Base-by-base conservation (phyloP, 1,140 invertebrate genomes). In the Hesperophylax magnus region DNA sequence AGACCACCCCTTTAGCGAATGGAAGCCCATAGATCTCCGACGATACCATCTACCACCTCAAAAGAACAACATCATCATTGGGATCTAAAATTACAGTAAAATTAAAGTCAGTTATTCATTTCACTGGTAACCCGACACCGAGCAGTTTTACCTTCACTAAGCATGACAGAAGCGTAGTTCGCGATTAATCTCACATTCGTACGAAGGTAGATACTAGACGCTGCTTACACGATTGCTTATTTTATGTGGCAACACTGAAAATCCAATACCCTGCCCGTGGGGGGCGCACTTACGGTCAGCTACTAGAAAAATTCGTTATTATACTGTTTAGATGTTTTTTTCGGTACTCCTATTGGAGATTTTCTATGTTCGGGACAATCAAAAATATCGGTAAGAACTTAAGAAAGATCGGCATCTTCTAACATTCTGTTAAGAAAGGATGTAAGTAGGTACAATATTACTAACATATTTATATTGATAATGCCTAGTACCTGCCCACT, bases 101-200 rank as follows among this genome's bases (percentile, higher is more conserved):
- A 27, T 31, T 65, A 65, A 65, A 65, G 63, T n/a, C 14, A 31
- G 27, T 67, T 27, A 67, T 34, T 67, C 15, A 67, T 17, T 31
- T 31, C 17, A 39, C 9, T 17, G 9, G 63, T 15, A 67, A 67
- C n/a, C 22, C 22, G 63, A 67, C 27, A 67, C 27, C 20, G 17
- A n/a, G 22, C 7, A 67, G 63, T 67, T 67, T 22, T 27, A 67
- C 63, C 63, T 67, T 67, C 63, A 34, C 20, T 67, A 34, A 27
- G 27, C 63, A 67, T 67, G 63, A 67, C 63, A 67, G 63, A 27
- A 67, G 63, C 63, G 63, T 67, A 27, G 63, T 67, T 67, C 27
- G 63, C 63, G 63, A 67, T 67, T 67, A 67, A 67, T 67, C 63
- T 67, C 27, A 31, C 27, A 67, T 34, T 67, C 27, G 63, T 67